Base-by-base conservation (phyloP, 2,113 vertebrate species). In the Phodopus roborovskii region DNA sequence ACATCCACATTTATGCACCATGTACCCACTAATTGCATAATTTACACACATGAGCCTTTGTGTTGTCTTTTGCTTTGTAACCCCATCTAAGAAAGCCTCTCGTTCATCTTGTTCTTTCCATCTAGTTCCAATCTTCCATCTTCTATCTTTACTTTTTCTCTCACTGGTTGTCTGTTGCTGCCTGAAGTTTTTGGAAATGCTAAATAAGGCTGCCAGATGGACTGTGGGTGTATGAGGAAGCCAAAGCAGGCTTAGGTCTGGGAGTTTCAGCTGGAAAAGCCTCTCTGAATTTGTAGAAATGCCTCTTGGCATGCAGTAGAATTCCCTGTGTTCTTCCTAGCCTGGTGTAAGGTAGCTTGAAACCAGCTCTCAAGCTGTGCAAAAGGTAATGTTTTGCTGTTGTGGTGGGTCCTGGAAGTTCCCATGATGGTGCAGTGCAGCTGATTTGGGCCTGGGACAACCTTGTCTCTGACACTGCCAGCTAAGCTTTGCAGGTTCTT, bases 141-240 rank as follows among this genome's bases (percentile, higher is more conserved):
- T 0, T 24, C 15, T 33, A 7, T n/a, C 7, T 20, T 90, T 75
- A 33, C 48, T 30, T 33, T 26, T 36, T 64, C 42, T 88, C 83
- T 66, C 33, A 30, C 10, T 92, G 89, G 13, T 19, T 58, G 22
- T 68, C 58, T 75, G 58, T n/a, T 64, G 30, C 73, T 84, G 39
- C 78, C 62, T 33, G 8, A 53, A 26, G 60, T 45, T 94, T 94
- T 62, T 77, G 48, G 91, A 86, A 93, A 50, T 94, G 83, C 77
- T 91, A 62, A 85, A 66, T 70, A 45, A 66, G 79, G 45, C 53
- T 85, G 45, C 50, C 30, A 56, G 92, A 30, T 88, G 66, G 36
- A 42, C 16, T 13, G 0, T 36, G 20, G 15, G 42, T 62, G n/a
- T 15, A 3, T 45, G 48, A 53, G 53, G 74, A 83, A 78, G 83